phyloP scores from a whole-genome alignment of 1,140 invertebrate species.

The Leptinotarsa undecemlineata region DNA sequence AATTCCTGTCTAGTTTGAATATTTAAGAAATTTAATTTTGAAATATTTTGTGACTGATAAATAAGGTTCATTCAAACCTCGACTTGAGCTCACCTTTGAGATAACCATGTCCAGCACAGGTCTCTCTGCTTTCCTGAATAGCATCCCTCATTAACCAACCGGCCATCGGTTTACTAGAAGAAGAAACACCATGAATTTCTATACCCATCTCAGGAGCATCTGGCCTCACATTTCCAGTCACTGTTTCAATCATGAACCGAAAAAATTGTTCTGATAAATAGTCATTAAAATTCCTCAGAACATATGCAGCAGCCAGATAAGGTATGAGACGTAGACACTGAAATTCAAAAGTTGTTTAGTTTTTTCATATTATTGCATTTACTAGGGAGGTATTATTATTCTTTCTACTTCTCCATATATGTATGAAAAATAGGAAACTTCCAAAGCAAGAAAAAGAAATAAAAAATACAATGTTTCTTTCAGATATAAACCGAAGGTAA shows the following conservation, averaged over 20 bases:
- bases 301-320: conserved; percentile 80
- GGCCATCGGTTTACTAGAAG: conserved; percentile 81
- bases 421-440: no score
- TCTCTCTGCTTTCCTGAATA: conserved; percentile 89
- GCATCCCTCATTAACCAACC: conserved; percentile 83
- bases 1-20: no score
- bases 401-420: no score
- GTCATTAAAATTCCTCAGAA: conserved; percentile 72
- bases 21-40: no score
- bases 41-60: no score
- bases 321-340: conserved; percentile 82
- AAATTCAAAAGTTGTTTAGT: not conserved
- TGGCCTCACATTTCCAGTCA: conserved; percentile 44
- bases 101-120: conserved; percentile 85
- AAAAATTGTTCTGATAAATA: conserved; percentile 51
- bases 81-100: conserved; percentile 64
- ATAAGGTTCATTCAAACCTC: no score
- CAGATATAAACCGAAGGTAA: no score
- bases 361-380: not conserved
- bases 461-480: no score
- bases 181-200: conserved; percentile 92
- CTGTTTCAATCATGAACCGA: conserved; percentile 48
- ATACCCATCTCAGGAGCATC: conserved; percentile 54
- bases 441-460: no score
- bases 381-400: no score